These are phyloP conservation scores for Agonum fuliginosum DNA, from an alignment of 2,888 invertebrate species.

Conservation along the genomic window DNA sequence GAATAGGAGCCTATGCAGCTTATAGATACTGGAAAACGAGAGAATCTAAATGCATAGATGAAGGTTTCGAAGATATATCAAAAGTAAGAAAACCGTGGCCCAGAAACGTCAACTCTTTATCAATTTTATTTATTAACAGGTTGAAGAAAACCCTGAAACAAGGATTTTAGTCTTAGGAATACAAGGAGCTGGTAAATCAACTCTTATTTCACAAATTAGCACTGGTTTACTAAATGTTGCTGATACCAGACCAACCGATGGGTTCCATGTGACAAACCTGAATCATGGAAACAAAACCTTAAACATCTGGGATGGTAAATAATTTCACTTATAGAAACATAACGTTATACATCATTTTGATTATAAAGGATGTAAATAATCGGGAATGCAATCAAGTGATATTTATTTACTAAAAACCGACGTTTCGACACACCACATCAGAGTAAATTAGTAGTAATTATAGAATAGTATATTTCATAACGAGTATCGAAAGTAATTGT, in stretches of 20 bases:
- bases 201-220: slow-evolving; percentile 68
- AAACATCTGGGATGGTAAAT: slow-evolving; percentile 70
- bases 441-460: too few relatives aligned
- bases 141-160: slow-evolving; percentile 69
- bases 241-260: slow-evolving; percentile 66
- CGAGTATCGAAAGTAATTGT: too few relatives aligned
- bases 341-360: too few relatives aligned
- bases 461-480: too few relatives aligned
- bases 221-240: slow-evolving; percentile 37
- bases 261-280: slow-evolving; percentile 69
- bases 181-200: slow-evolving; percentile 71
- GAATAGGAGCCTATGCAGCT: slow-evolving; percentile 70
- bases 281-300: slow-evolving; percentile 67
- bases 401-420: too few relatives aligned
- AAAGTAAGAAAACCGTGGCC: slow-evolving; percentile 67
- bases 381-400: too few relatives aligned
- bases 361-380: too few relatives aligned
- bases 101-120: too few relatives aligned
- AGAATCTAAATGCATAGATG: slow-evolving; percentile 70
- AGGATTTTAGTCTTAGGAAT: slow-evolving; percentile 70
- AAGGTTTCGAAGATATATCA: slow-evolving; percentile 72
- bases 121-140: slow-evolving; percentile 64
- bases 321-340: background rate
- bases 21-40: slow-evolving; percentile 71
- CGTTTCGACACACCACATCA: too few relatives aligned